Evolutionary conservation across 1,140 invertebrate species (phyloP).

Genomic region (Neodiprion lecontei): DNA sequence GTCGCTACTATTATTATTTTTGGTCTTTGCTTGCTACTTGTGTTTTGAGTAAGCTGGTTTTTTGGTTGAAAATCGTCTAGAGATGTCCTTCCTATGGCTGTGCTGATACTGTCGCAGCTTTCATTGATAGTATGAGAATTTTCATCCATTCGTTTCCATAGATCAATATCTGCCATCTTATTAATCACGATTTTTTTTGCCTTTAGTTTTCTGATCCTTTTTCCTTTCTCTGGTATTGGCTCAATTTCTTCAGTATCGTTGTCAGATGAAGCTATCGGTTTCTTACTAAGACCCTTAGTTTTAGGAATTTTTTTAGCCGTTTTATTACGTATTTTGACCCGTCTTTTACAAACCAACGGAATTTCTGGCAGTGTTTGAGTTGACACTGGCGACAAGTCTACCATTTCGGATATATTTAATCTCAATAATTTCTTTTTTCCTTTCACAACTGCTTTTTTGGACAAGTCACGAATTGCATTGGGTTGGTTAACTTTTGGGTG

Average conservation of each 20-base stretch:
- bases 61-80: slow-evolving; percentile 38
- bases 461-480: slow-evolving; percentile 17
- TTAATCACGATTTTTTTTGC: slow-evolving; percentile 54
- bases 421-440: slow-evolving; percentile 28
- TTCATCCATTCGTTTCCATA: slow-evolving; percentile 28
- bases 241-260: slow-evolving; percentile 39
- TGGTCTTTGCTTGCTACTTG: slow-evolving; percentile 22
- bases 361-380: neutral
- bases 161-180: slow-evolving; percentile 32
- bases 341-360: slow-evolving; percentile 21
- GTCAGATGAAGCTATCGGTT: slow-evolving; percentile 4
- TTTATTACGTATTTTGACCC: slow-evolving; percentile 14
- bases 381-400: slow-evolving; percentile 14
- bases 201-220: slow-evolving; percentile 36
- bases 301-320: neutral
- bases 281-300: neutral
- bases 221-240: slow-evolving; percentile 30
- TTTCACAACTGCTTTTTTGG: neutral
- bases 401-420: slow-evolving; percentile 2
- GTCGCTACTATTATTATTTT: slow-evolving; percentile 48
- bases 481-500: slow-evolving; percentile 17
- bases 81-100: slow-evolving; percentile 31
- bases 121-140: slow-evolving; percentile 10
- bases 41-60: slow-evolving; percentile 25
- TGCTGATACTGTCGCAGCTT: slow-evolving; percentile 9